Conservation (phyloP, 2,113 vertebrate species). For the Stigmatopora nigra region DNA sequence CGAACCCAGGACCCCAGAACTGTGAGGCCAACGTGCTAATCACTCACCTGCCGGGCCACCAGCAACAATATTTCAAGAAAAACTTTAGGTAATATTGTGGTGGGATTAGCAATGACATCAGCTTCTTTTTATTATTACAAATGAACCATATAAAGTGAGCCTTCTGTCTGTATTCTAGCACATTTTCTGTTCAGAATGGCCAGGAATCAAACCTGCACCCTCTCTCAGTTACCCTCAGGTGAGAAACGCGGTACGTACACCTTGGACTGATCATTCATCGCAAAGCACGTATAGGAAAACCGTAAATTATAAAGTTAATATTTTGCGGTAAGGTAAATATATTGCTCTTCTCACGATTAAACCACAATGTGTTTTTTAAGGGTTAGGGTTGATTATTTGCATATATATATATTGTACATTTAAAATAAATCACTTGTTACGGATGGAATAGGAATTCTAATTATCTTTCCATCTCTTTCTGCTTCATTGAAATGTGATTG, state of each 20-base stretch:
- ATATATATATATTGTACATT: not conserved
- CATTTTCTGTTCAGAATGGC: not conserved
- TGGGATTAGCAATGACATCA: not conserved
- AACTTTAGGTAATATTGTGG: not conserved
- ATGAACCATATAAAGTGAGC: not conserved
- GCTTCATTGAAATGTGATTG: not conserved
- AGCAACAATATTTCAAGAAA: too few species aligned
- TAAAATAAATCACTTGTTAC: not conserved
- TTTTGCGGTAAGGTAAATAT: not conserved
- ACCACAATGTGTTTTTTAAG: not conserved
- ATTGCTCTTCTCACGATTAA: not conserved
- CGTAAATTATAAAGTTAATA: not conserved
- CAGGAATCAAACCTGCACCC: not conserved
- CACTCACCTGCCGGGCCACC: too few species aligned
- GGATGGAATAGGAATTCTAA: not conserved
- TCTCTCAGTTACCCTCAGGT: too few species aligned
- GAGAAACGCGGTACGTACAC: too few species aligned
- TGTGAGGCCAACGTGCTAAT: too few species aligned
- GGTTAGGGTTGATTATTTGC: not conserved
- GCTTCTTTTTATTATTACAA: not conserved
- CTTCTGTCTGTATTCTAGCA: not conserved
- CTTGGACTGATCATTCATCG: not conserved
- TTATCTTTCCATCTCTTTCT: not conserved
- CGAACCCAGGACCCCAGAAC: too few species aligned
- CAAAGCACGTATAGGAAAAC: not conserved